Conservation (phyloP, 1,140 invertebrate species). For the Dreissena polymorpha region DNA sequence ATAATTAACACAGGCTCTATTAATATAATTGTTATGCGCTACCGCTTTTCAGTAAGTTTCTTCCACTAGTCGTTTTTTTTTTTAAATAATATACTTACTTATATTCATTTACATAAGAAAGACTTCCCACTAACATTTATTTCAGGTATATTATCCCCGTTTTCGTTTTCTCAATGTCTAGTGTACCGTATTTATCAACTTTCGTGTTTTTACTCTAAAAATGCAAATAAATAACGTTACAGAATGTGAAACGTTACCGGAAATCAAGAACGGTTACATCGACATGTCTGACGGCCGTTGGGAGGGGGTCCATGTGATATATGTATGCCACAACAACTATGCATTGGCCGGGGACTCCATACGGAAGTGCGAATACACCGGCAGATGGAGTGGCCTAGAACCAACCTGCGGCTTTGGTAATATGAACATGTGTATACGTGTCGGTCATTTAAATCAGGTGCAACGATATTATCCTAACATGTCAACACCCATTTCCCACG, state of each 20-base stretch:
- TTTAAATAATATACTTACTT: no score
- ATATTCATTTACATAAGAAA: no score
- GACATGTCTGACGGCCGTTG: slow-evolving; percentile 30
- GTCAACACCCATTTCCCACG: not conserved
- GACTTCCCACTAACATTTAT: no score
- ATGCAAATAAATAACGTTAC: not conserved
- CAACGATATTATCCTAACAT: not conserved
- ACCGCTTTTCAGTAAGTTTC: no score
- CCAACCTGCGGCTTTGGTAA: slow-evolving; percentile 47
- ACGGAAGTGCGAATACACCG: slow-evolving; percentile 29
- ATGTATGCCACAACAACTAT: slow-evolving; percentile 44
- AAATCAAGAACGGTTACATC: slow-evolving; percentile 6
- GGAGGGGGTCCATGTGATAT: slow-evolving; percentile 26
- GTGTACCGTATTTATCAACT: no score
- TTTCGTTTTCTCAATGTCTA: no score
- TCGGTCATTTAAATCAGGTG: not conserved
- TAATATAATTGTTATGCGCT: no score
- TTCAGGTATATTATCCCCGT: no score
- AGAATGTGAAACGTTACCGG: slow-evolving; percentile 26
- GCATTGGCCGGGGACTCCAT: slow-evolving; percentile 23
- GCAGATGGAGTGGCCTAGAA: slow-evolving; percentile 31
- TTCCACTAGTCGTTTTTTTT: no score
- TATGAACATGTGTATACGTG: not conserved
- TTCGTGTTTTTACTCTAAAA: no score
- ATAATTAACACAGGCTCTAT: no score